Base-by-base conservation (phyloP, 2,797 vertebrate genomes). In the Neoniphon sammara region DNA sequence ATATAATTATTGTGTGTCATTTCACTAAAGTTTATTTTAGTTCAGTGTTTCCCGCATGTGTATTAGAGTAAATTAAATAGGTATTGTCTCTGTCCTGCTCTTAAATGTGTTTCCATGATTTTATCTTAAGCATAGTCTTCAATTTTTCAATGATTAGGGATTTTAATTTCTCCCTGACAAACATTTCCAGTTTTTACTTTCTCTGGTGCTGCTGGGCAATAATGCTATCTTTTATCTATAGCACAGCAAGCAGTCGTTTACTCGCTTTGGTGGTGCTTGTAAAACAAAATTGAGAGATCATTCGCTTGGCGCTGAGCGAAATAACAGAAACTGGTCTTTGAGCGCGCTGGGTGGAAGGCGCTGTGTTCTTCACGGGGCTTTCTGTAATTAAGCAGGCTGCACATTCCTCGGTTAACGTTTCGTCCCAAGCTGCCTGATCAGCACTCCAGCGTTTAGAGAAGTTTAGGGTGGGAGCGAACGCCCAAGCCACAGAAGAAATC, bases 391-490 rank as follows among this genome's bases (percentile, higher is more conserved):
- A 91, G 77, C 79, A 82, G 85, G 78, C 85, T 79, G 89, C 78
- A 84, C 80, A 88, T 90, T 91, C 89, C 78, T 91, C 75, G 87
- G 88, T 89, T 91, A 87, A 87, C 89, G 64, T 92, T 92, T 88
- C 62, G 78, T 85, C 86, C 87, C 85, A 88, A 90, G 89, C 84
- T 94, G 93, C 89, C 78, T 83, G 91, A 92, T 95, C 93, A 95
- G 94, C 92, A 94, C 88, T 93, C 89, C 81, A 74, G 75, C 75
- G 89, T 91, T 92, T 87, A 72, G 83, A 90, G 89, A 86, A 94
- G 93, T 91, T 91, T 94, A 90, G 87, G 63, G 20, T 91, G 93
- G 92, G 92, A 94, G 91, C 71, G 85, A 90, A 89, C 77, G 86
- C 83, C 84, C 85, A 84, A 88, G 71, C 89, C 91, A 62, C 88